Conservation (phyloP, 2,113 vertebrate genomes). For the Alligator mississippiensis region DNA sequence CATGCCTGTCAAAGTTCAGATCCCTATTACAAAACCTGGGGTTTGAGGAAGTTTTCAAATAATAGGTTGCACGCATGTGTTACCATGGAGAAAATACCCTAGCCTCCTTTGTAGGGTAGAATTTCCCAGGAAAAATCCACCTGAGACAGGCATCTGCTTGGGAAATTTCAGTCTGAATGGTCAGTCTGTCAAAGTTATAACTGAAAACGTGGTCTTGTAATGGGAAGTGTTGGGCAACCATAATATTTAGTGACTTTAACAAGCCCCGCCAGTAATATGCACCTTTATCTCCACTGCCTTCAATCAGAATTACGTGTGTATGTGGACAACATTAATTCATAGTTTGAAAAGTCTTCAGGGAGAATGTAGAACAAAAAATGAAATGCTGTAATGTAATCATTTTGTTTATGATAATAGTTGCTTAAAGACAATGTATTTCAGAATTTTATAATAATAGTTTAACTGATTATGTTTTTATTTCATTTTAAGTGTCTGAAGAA, state of each 20-base stretch:
- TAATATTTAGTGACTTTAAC: background rate
- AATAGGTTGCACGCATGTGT: too few relatives aligned
- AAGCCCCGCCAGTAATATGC: background rate
- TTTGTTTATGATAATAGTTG: background rate
- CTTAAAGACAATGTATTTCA: background rate
- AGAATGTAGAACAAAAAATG: background rate
- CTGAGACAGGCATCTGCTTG: background rate
- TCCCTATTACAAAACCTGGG: background rate
- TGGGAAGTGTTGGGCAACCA: background rate
- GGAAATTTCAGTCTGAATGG: background rate
- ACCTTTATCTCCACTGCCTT: background rate
- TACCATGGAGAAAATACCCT: background rate
- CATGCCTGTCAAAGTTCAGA: background rate
- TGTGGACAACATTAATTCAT: background rate
- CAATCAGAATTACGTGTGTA: background rate
- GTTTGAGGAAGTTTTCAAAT: background rate
- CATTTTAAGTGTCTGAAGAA: conserved; percentile 65
- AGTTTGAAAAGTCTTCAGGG: background rate
- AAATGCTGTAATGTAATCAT: background rate
- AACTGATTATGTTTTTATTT: conserved; percentile 58
- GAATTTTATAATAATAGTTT: conserved; percentile 39
- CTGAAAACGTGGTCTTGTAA: background rate
- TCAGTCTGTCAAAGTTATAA: background rate
- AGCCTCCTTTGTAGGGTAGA: background rate
- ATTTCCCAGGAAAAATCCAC: background rate